A percentile compares a stretch with the other conserved stretches of the same genome.
phyloP scores from a whole-genome alignment of 2,797 vertebrate species.

The Vireo griseus region DNA sequence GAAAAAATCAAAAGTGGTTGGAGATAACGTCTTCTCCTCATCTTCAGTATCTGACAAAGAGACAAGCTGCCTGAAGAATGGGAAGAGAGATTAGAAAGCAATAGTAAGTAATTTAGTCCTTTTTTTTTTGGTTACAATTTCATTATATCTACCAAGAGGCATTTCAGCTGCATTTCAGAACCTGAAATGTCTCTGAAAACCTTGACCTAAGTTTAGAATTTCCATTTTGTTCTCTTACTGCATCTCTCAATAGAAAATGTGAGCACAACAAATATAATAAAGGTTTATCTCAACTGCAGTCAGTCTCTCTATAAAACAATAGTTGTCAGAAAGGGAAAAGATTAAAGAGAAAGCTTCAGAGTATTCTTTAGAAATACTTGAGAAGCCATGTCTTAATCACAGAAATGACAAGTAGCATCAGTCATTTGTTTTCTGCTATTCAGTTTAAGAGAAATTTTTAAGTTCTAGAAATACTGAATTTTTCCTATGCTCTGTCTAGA shows the following conservation, averaged over 20 bases:
- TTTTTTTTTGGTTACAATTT: neutral
- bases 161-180: neutral
- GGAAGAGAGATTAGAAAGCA: neutral
- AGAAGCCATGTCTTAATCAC: neutral
- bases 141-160: neutral
- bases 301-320: neutral
- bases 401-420: neutral
- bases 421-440: neutral
- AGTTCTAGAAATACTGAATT: neutral
- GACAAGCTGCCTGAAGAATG: neutral
- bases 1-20: neutral
- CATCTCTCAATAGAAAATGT: neutral
- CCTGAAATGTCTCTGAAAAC: neutral
- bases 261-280: neutral
- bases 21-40: neutral
- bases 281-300: neutral
- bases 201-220: neutral
- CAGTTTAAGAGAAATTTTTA: neutral
- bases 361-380: neutral
- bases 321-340: neutral
- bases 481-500: neutral
- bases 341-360: neutral
- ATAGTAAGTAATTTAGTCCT: neutral
- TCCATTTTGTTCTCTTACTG: neutral
- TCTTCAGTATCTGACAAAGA: neutral